phyloP scores from a whole-genome alignment of 2,113 vertebrate species.

The Promerops cafer region DNA sequence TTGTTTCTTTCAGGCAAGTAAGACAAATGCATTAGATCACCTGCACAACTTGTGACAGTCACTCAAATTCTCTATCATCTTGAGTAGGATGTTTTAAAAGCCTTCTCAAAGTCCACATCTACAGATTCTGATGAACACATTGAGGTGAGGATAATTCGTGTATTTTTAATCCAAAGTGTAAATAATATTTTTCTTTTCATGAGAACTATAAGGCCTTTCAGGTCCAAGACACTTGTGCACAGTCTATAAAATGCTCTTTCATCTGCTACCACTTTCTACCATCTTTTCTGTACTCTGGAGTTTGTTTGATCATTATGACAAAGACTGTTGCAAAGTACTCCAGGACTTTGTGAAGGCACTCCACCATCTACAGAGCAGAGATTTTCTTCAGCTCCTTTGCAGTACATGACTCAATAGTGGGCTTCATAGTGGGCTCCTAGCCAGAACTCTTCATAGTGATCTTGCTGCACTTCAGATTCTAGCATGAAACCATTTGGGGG shows the following conservation, averaged over 20 bases:
- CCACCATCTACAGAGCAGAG: constrained; percentile 22
- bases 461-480: constrained; percentile 30
- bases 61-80: background rate
- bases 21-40: background rate
- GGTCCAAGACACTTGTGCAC: background rate
- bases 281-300: background rate
- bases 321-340: constrained; percentile 11
- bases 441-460: background rate
- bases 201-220: background rate
- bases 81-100: background rate
- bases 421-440: background rate
- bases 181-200: background rate
- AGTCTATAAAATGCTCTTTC: background rate
- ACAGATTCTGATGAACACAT: constrained; percentile 40
- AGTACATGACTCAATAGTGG: background rate
- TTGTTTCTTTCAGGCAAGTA: background rate
- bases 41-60: background rate
- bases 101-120: background rate
- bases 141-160: constrained; percentile 5
- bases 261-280: constrained; percentile 2
- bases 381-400: background rate
- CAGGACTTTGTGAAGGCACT: constrained; percentile 18
- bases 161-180: background rate
- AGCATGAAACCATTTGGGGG: background rate
- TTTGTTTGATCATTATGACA: constrained; percentile 15